Evolutionary conservation across 2,888 invertebrate species (phyloP).

Genomic region (Laothoe populi): DNA sequence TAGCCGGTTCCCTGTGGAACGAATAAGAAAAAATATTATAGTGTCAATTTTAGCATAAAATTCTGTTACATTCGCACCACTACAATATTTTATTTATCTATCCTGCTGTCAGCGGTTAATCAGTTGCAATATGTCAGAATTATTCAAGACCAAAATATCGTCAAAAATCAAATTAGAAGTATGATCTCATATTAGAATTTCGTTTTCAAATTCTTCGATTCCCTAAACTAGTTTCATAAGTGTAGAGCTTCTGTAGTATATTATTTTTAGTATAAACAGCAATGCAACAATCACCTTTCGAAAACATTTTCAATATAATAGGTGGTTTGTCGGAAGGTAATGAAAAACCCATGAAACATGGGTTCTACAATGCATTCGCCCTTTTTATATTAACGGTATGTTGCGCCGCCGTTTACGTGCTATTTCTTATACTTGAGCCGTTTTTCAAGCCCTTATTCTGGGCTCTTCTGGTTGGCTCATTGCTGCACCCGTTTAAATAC

Average conservation of each 20-base stretch:
- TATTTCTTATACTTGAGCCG: constrained; percentile 94
- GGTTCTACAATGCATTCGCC: constrained; percentile 95
- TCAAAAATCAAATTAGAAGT: constrained; percentile 50
- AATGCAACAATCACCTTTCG: constrained; percentile 86
- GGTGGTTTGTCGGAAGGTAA: constrained; percentile 90
- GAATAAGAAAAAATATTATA: too few relatives aligned
- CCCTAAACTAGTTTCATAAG: constrained; percentile 13
- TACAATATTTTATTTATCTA: not conserved
- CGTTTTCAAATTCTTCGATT: constrained; percentile 26
- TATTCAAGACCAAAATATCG: constrained; percentile 30
- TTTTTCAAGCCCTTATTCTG: constrained; percentile 97
- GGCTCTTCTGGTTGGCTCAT: constrained; percentile 98
- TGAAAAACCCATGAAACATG: constrained; percentile 95
- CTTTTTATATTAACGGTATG: constrained; percentile 89
- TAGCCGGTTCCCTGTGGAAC: too few relatives aligned
- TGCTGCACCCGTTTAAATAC: constrained; percentile 97
- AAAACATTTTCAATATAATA: constrained; percentile 88
- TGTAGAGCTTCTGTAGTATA: constrained; percentile 30
- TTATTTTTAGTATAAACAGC: constrained; percentile 33
- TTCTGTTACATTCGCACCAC: constrained; percentile 2
- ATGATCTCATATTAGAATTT: constrained; percentile 59
- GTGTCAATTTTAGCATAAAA: not conserved
- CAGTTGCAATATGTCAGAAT: too few relatives aligned
- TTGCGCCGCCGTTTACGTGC: constrained; percentile 89
- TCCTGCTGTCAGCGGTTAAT: constrained; percentile 1